These are phyloP conservation scores for Synanthedon myopaeformis DNA, from an alignment of 2,888 invertebrate species.

Conservation along the genomic window DNA sequence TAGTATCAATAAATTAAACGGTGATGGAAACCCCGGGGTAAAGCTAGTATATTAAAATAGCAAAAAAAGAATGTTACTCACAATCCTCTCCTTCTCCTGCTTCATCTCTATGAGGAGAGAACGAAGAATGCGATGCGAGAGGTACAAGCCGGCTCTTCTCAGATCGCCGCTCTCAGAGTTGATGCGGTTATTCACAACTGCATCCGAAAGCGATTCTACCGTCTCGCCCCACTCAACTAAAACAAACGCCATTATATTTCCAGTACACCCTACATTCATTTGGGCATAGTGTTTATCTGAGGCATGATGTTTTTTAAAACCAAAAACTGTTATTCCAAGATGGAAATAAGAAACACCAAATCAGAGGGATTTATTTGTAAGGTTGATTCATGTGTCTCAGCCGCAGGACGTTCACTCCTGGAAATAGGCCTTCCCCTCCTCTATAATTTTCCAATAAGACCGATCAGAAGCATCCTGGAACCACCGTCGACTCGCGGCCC, in stretches of 20 bases:
- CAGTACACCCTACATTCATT: background rate
- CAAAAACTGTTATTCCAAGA: too few relatives aligned
- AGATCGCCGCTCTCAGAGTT: constrained; percentile 38
- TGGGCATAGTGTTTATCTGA: background rate
- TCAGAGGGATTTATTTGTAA: too few relatives aligned
- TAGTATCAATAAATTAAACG: too few relatives aligned
- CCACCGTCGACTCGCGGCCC: too few relatives aligned
- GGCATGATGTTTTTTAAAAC: background rate
- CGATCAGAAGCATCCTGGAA: too few relatives aligned
- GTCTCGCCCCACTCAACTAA: constrained; percentile 63
- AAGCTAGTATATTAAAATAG: background rate
- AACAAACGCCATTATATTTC: background rate
- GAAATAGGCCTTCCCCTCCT: too few relatives aligned
- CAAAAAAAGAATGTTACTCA: constrained; percentile 6
- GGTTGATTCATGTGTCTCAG: too few relatives aligned
- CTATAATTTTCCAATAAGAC: too few relatives aligned
- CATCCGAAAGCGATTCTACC: constrained; percentile 41
- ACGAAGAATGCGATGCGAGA: constrained; percentile 37
- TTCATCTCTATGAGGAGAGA: constrained; percentile 40
- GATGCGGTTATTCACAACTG: constrained; percentile 45
- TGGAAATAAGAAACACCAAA: too few relatives aligned
- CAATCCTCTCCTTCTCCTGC: constrained; percentile 26
- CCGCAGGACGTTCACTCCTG: too few relatives aligned
- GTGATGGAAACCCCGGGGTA: too few relatives aligned
- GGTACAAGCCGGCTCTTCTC: constrained; percentile 36